Conservation (phyloP, 1,140 invertebrate species). For the Tigriopus japonicus region DNA sequence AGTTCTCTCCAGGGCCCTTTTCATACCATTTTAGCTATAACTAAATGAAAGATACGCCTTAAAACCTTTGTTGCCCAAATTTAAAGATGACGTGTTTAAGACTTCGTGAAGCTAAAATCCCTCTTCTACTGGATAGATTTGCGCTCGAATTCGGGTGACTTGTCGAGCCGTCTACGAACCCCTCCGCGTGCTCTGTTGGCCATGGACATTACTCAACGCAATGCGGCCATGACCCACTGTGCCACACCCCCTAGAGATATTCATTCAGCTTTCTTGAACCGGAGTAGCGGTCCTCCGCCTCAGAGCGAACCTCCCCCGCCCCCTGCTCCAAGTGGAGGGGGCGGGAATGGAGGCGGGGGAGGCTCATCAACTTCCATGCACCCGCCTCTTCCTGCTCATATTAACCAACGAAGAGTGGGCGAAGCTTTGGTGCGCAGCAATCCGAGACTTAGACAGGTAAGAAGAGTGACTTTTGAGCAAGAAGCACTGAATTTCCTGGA, state of each 20-base stretch:
- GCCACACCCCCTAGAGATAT: slow-evolving; percentile 2
- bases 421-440: slow-evolving; percentile 7
- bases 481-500: too few species aligned
- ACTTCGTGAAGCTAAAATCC: too few species aligned
- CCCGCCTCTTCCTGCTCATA: not conserved
- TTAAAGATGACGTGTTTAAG: too few species aligned
- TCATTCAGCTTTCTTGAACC: too few species aligned
- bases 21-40: too few species aligned
- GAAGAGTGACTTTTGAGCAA: too few species aligned
- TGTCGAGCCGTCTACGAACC: not conserved
- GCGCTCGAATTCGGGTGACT: too few species aligned
- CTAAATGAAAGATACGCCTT: too few species aligned
- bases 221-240: not conserved
- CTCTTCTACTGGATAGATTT: too few species aligned
- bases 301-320: not conserved
- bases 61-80: too few species aligned
- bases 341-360: not conserved
- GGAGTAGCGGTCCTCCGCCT: slow-evolving; percentile 1
- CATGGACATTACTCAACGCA: slow-evolving; percentile 3
- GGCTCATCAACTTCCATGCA: not conserved
- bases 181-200: not conserved
- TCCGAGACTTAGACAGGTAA: not conserved
- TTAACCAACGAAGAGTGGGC: not conserved
- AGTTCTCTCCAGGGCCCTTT: too few species aligned
- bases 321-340: not conserved